Base-by-base conservation (phyloP, 2,888 invertebrate genomes). In the Cabera pusaria region DNA sequence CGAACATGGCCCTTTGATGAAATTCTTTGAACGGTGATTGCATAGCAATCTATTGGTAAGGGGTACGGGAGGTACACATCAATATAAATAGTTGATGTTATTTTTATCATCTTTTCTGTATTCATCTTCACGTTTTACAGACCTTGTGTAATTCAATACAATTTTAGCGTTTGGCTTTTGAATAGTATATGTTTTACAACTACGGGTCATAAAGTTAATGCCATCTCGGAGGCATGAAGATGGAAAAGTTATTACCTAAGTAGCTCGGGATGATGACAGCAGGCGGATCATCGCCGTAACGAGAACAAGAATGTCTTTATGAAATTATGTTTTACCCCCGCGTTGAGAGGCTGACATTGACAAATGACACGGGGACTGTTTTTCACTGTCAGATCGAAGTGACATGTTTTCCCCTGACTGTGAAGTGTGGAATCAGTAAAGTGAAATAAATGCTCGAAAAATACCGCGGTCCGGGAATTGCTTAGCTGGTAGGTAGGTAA, bases 361-460 rank as follows among this genome's bases (percentile, higher is more conserved):
- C 79, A 85, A 84, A 86, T 82, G 84, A 85, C 72, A 64, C 66
- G 72, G 62, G 69, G 75, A 77, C 64, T 85, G 84, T 82, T 84
- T 83, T 82, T 82, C 81, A 81, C 80, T 84, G 84, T 83, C 82
- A 78, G 77, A 80, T 83, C 80, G 82, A 83, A 80, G 81, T 82
- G 85, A 81, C 75, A 79, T 76, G 79, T 80, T 78, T 75, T 75
- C 71, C 76, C 73, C 71, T 70, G 67, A 70, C 72, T 72, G 67
- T 70, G 74, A 70, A 79, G 75, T 78, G 69, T 68, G 60, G 72
- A 74, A 76, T 76, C 76, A 66, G 72, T 66, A 73, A 76, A 77
- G 69, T 75, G 70, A 79, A 76, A 79, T 74, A 72, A 68, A 65
- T 62, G 64, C 56, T 49, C 46, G 47, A 60, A 72, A 62, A 63